phyloP scores from a whole-genome alignment of 2,113 vertebrate genomes.

The Nymphicus hollandicus region DNA sequence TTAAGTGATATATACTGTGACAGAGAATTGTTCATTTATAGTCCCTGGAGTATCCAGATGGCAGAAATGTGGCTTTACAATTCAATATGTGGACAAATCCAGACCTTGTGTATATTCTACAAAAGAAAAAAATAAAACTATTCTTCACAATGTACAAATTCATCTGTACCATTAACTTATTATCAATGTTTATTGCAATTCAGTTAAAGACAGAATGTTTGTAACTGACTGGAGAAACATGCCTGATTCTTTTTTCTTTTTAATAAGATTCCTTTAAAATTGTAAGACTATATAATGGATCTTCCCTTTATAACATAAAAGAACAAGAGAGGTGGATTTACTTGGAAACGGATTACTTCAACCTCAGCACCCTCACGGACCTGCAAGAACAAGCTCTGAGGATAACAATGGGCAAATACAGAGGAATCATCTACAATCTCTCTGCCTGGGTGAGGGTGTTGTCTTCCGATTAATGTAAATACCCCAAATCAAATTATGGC shows the following conservation, averaged over 20 bases:
- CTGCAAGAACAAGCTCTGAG: not conserved
- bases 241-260: not conserved
- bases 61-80: not conserved
- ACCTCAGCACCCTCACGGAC: not conserved
- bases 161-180: not conserved
- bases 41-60: not conserved
- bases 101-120: not conserved
- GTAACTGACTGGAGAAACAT: not conserved
- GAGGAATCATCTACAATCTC: not conserved
- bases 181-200: not conserved
- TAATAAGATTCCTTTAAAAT: not conserved
- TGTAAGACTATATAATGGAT: not conserved
- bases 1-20: not conserved
- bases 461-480: not conserved
- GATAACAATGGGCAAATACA: not conserved
- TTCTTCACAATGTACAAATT: not conserved
- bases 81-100: not conserved
- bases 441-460: not conserved
- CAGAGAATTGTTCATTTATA: not conserved
- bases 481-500: not conserved
- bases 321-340: not conserved
- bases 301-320: not conserved
- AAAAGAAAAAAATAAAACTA: not conserved
- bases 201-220: not conserved
- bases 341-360: not conserved